These are phyloP conservation scores for Pocillopora grandis DNA, from an alignment of 92 coral and sea anemone genomes.

Conservation along the genomic window DNA sequence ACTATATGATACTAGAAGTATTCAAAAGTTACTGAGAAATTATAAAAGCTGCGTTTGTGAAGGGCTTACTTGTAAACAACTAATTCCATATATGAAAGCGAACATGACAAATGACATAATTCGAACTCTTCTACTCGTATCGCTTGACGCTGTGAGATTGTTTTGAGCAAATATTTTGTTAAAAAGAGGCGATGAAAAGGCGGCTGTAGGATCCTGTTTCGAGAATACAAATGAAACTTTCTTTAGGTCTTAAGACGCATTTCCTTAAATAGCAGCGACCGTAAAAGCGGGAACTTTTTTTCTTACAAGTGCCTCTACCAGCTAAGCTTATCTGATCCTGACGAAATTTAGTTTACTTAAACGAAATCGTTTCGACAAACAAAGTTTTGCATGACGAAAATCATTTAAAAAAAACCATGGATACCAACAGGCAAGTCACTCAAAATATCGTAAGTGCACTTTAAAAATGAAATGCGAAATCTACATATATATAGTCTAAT, in stretches of 20 bases:
- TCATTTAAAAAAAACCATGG: not conserved
- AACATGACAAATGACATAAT: too few species aligned
- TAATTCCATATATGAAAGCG: not conserved
- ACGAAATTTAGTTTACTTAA: not conserved
- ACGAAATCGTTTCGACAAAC: not conserved
- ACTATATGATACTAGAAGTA: not conserved
- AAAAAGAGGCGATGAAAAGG: not conserved
- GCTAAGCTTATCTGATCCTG: too few species aligned
- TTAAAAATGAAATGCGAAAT: not conserved
- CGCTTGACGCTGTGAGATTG: too few species aligned
- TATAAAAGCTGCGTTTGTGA: not conserved
- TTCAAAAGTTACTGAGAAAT: not conserved
- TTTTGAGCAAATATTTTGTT: too few species aligned
- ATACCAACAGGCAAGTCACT: not conserved
- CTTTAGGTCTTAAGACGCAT: not conserved
- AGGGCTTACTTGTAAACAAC: not conserved
- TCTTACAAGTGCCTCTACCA: not conserved
- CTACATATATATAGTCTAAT: not conserved
- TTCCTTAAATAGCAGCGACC: not conserved
- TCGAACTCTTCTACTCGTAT: too few species aligned
- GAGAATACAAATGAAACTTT: not conserved
- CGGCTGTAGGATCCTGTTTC: not conserved
- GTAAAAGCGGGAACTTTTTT: not conserved
- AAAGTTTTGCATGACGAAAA: slow-evolving; percentile 13
- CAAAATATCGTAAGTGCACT: slow-evolving; percentile 4